Base-by-base conservation (phyloP, 2,888 invertebrate species). In the Brachypterus glaber region DNA sequence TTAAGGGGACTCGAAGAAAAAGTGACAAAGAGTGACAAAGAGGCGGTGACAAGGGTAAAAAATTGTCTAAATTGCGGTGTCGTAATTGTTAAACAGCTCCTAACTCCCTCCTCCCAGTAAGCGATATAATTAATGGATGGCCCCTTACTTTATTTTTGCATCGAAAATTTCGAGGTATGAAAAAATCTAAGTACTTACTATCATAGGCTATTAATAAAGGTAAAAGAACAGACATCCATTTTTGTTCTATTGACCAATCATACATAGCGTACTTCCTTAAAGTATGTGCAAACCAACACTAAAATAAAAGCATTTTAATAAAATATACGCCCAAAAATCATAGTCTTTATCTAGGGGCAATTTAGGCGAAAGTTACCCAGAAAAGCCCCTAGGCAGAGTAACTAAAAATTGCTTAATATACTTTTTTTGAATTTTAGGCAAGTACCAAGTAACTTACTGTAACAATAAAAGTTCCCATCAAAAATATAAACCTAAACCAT, bases 181-280 rank as follows among this genome's bases (percentile, higher is more conserved):
- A 16, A 40, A 32, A 17, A 14, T 26, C 30, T 25, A 40, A 26
- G 39, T 40, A 69, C 79, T 76, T 69, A 95, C 95, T 91, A 65
- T 97, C 86, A 58, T 92, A 95, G 12, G 93, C 74, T 47, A 96
- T 71, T 8, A 96, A 70, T 15, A 92, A 67, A 1, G 93, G 92
- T 50, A 96, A 68, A 37, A 96, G 71, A 25, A 88, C 67, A 1
- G 90, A 85, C 64, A 95, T 78, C 96, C 96, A 97, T 64, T 88
- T 91, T 62, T 97, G 96, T 65, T 97, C 97, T 54, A 95, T 90
- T 1, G 95, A 91, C 96, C 95, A 97, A 64, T 95, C 92, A 51
- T 82, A 77, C 29, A 89, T 72, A 0, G 86, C 79, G 66, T 89
- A 96, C 60, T 84, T 87, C 50, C 90, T 73, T 48, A 97, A 69